Percentiles rank a stretch among this genome's conserved stretches.
Conservation (phyloP, 2,888 invertebrate genomes). For the Campoplex capitator region DNA sequence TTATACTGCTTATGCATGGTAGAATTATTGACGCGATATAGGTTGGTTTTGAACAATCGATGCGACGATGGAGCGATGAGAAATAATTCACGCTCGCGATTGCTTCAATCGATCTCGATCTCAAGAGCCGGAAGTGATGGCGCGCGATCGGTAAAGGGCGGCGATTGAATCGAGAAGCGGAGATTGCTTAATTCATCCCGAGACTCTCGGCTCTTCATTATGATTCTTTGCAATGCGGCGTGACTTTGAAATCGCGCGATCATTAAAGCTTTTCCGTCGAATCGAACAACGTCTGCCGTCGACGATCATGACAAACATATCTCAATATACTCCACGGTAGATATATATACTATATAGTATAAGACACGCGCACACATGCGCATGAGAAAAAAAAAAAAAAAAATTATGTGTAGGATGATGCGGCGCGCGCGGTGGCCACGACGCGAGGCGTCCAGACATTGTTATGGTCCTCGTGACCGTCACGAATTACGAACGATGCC, state of each 20-base stretch:
- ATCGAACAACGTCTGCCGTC: conserved; percentile 9
- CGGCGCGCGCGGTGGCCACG: too few relatives aligned
- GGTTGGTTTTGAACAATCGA: not conserved
- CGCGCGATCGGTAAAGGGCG: conserved; percentile 42
- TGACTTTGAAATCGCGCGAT: conserved; percentile 60
- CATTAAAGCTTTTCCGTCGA: conserved; percentile 58
- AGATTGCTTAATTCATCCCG: not conserved
- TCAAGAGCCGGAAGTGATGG: conserved; percentile 51
- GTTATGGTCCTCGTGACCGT: conserved; percentile 62
- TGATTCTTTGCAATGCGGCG: conserved; percentile 55
- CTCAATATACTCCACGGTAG: too few relatives aligned
- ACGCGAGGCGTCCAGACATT: conserved; percentile 55
- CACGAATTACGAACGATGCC: conserved; percentile 47
- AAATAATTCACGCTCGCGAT: conserved; percentile 43
- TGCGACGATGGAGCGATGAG: conserved; percentile 47
- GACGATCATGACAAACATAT: conserved; percentile 47
- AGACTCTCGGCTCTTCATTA: conserved; percentile 37
- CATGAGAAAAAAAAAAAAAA: too few relatives aligned
- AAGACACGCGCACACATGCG: not conserved
- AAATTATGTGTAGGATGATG: too few relatives aligned
- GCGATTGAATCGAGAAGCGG: not conserved
- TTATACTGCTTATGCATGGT: too few relatives aligned
- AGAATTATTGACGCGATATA: conserved; percentile 1
- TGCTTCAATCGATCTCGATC: conserved; percentile 32
- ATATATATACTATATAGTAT: too few relatives aligned